phyloP scores from a whole-genome alignment of 2,888 invertebrate genomes.

The Cheilosia pagana region DNA sequence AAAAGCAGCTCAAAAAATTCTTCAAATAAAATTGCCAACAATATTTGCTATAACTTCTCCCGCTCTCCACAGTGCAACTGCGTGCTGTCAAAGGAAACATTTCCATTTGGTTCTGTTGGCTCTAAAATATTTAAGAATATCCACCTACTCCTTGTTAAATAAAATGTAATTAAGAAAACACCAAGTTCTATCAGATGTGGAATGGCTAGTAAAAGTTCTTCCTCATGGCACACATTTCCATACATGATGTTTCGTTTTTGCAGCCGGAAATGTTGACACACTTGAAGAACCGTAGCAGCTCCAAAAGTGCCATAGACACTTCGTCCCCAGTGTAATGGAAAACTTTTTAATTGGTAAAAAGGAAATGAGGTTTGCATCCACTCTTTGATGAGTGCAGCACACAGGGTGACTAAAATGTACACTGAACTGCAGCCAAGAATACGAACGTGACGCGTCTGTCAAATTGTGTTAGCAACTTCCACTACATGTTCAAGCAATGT shows the following conservation, averaged over 20 bases:
- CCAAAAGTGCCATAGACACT: conserved; percentile 12
- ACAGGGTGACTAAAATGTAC: conserved; percentile 3
- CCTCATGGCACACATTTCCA: not conserved
- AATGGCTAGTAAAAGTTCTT: too few species aligned
- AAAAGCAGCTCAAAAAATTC: too few species aligned
- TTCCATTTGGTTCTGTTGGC: too few species aligned
- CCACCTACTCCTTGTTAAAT: conserved; percentile 7
- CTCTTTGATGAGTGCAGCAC: conserved; percentile 14
- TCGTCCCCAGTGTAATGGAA: conserved; percentile 37
- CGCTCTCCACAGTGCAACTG: too few species aligned
- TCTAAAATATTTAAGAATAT: too few species aligned
- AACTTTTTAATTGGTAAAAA: conserved; percentile 68
- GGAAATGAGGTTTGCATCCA: conserved; percentile 49
- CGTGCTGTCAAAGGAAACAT: too few species aligned
- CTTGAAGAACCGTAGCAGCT: conserved; percentile 8
- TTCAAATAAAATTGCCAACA: too few species aligned
- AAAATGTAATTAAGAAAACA: conserved; percentile 51
- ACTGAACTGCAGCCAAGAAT: conserved; percentile 29
- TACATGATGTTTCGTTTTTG: not conserved
- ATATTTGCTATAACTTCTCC: too few species aligned
- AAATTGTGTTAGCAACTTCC: conserved; percentile 1
- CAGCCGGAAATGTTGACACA: conserved; percentile 44
- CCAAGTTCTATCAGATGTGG: conserved; percentile 1
- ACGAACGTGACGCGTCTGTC: conserved; percentile 45
- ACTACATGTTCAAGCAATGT: not conserved